Percentiles rank a stretch among this genome's conserved stretches.
phyloP scores from a whole-genome alignment of 2,888 invertebrate species.

The Lypha dubia region DNA sequence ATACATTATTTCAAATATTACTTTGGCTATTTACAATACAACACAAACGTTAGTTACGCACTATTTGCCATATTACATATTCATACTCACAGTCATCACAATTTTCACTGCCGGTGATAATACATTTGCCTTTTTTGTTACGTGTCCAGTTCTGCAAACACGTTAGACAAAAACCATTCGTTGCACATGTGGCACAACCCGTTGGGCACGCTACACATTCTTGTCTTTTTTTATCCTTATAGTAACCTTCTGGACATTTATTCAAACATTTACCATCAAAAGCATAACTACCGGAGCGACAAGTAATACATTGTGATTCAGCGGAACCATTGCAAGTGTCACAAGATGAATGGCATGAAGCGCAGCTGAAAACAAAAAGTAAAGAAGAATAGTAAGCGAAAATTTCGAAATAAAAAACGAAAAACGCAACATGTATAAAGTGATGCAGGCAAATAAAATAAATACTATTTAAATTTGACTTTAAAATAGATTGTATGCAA shows the following conservation, averaged over 20 bases:
- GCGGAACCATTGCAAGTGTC: constrained; percentile 91
- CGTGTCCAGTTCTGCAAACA: constrained; percentile 90
- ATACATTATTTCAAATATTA: background rate
- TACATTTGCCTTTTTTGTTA: constrained; percentile 90
- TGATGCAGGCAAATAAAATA: too few species aligned
- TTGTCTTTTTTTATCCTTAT: constrained; percentile 90
- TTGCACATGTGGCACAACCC: constrained; percentile 90
- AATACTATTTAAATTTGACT: too few species aligned
- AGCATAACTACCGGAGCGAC: constrained; percentile 89
- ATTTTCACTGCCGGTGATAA: constrained; percentile 87
- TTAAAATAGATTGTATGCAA: too few species aligned
- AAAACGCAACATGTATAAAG: background rate
- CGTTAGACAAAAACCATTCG: constrained; percentile 88
- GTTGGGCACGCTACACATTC: constrained; percentile 91
- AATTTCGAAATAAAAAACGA: background rate
- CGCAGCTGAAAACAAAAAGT: constrained; percentile 86
- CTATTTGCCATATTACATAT: constrained; percentile 44
- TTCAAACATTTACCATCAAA: constrained; percentile 89
- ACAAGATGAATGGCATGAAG: constrained; percentile 90
- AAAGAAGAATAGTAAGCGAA: background rate
- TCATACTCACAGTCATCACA: constrained; percentile 87
- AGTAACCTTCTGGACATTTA: constrained; percentile 89
- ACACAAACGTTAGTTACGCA: background rate
- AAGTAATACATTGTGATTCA: constrained; percentile 91
- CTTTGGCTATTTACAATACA: background rate